These are phyloP conservation scores for Bolborhynchus lineola DNA, from an alignment of 2,113 vertebrate species.

Conservation along the genomic window DNA sequence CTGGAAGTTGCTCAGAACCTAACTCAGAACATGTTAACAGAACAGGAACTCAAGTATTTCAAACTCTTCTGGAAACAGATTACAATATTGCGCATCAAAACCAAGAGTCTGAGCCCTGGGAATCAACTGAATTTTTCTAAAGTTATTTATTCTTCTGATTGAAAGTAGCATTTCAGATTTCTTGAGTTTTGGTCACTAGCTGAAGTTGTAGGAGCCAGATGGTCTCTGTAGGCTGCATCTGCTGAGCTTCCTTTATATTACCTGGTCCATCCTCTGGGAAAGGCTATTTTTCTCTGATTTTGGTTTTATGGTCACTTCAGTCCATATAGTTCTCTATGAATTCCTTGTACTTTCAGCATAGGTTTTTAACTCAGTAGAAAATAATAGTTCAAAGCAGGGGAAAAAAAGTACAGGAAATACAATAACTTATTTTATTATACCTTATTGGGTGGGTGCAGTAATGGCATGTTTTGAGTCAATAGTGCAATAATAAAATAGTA, in stretches of 20 bases:
- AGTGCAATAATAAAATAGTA: neutral
- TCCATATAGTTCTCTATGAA: neutral
- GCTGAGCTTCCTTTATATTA: neutral
- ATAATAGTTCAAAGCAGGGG: neutral
- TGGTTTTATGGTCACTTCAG: neutral
- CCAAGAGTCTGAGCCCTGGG: neutral
- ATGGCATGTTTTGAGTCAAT: neutral
- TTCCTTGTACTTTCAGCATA: neutral
- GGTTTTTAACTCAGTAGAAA: neutral
- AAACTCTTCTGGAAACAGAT: neutral
- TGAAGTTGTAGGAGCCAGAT: neutral
- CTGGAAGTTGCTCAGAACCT: neutral
- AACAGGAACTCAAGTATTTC: neutral
- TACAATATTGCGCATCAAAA: neutral
- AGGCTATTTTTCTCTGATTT: neutral
- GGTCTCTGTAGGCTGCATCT: neutral
- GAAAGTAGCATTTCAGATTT: neutral
- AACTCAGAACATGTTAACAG: neutral
- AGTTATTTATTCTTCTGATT: neutral
- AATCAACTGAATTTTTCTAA: neutral
- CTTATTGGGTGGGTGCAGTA: neutral
- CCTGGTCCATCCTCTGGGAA: neutral
- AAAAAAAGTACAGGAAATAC: neutral
- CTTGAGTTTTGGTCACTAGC: neutral
- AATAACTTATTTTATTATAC: neutral